A percentile compares a stretch with the other conserved stretches of the same genome.
phyloP scores from a whole-genome alignment of 2,113 vertebrate species.

The Ceuthmochares aereus region DNA sequence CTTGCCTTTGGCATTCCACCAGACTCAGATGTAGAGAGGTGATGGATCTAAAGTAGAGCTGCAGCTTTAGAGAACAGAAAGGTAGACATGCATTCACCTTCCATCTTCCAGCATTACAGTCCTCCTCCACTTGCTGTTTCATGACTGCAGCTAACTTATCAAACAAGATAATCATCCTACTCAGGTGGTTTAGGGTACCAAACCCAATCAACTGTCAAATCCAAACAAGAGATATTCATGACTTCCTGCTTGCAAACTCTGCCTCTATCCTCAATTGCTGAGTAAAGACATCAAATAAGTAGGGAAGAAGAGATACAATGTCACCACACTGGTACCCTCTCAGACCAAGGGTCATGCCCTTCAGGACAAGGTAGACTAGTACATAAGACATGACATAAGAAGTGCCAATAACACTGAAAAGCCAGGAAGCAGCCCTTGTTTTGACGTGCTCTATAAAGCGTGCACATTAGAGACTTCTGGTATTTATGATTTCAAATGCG shows the following conservation, averaged over 20 bases:
- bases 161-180: background rate
- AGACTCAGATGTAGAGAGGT: background rate
- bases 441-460: background rate
- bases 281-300: background rate
- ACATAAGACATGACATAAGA: background rate
- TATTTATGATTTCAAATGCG: background rate
- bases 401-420: background rate
- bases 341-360: background rate
- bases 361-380: background rate
- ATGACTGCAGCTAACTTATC: fast-evolving
- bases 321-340: background rate
- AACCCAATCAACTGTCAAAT: background rate
- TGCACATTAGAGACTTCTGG: background rate
- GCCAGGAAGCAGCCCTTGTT: background rate
- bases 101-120: background rate
- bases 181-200: background rate
- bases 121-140: background rate
- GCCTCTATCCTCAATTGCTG: fast-evolving
- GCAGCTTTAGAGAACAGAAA: background rate
- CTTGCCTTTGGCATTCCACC: background rate
- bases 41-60: background rate
- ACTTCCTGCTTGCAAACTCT: background rate
- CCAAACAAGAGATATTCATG: background rate
- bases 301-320: background rate
- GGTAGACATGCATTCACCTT: background rate